phyloP scores from a whole-genome alignment of 2,888 invertebrate species.

The Aelia acuminata region DNA sequence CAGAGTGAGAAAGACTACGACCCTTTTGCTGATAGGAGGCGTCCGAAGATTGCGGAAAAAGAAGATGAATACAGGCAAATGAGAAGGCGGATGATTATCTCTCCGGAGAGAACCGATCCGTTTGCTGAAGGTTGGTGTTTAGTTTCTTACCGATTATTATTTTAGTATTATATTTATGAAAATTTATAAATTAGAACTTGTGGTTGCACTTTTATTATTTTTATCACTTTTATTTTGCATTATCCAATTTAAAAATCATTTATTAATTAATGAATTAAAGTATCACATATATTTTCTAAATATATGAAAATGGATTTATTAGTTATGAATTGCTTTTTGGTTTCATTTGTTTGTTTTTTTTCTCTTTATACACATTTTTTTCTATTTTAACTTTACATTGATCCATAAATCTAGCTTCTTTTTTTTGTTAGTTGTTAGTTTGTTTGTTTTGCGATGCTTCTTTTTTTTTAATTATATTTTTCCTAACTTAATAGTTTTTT shows the following conservation, averaged over 20 bases:
- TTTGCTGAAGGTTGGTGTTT: slow-evolving; percentile 92
- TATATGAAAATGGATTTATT: background rate
- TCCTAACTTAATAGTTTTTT: too few species aligned
- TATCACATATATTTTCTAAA: background rate
- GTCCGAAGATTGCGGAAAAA: slow-evolving; percentile 93
- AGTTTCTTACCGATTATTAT: background rate
- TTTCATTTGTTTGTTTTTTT: background rate
- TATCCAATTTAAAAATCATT: background rate
- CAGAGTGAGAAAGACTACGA: slow-evolving; percentile 94
- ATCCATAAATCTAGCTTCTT: background rate
- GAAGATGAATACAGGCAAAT: slow-evolving; percentile 97
- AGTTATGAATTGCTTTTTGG: too few species aligned
- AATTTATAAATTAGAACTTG: background rate
- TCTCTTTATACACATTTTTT: too few species aligned
- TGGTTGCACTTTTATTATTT: slow-evolving; percentile 47
- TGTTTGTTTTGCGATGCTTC: too few species aligned
- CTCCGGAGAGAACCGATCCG: slow-evolving; percentile 96
- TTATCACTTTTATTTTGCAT: background rate
- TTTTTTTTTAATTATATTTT: background rate
- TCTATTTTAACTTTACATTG: background rate
- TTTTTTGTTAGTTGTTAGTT: too few species aligned
- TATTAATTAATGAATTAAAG: background rate
- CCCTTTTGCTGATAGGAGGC: slow-evolving; percentile 92
- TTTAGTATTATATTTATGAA: background rate
- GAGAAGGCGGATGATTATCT: slow-evolving; percentile 90